Conservation (phyloP, 2,113 vertebrate genomes). For the Nematolebias whitei region DNA sequence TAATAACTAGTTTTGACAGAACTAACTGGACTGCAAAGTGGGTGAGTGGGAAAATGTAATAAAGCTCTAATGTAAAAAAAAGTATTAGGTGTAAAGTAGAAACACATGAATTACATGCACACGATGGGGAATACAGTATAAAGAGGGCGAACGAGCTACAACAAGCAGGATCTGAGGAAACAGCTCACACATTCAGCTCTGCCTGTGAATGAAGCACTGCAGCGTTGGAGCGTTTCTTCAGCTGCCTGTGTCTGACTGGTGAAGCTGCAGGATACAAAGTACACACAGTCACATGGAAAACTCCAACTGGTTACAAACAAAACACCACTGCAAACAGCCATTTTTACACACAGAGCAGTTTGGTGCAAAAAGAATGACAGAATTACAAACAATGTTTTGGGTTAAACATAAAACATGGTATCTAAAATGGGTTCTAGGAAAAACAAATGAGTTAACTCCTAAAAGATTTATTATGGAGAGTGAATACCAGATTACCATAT, state of each 20-base stretch:
- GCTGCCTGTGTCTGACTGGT: neutral
- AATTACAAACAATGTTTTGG: too few species aligned
- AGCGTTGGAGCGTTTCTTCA: slow-evolving; percentile 11
- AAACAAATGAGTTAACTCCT: neutral
- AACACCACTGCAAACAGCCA: neutral
- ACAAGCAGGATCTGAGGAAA: slow-evolving; percentile 31
- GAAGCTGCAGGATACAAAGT: neutral
- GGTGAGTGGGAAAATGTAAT: too few species aligned
- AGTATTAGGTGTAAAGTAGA: too few species aligned
- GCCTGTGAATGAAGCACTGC: slow-evolving; percentile 46
- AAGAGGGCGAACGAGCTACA: too few species aligned
- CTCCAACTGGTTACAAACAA: neutral
- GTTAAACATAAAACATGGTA: too few species aligned
- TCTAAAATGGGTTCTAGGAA: neutral
- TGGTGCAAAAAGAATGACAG: too few species aligned
- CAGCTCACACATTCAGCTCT: slow-evolving; percentile 8
- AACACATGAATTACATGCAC: too few species aligned
- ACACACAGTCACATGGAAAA: neutral
- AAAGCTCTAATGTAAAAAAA: too few species aligned
- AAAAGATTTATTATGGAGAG: neutral
- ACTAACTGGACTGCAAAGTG: too few species aligned
- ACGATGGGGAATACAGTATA: too few species aligned
- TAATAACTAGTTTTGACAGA: too few species aligned
- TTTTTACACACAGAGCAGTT: too few species aligned
- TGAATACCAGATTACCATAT: neutral